phyloP scores from a whole-genome alignment of 2,797 vertebrate species.

The Spinibarbus caldwelli region DNA sequence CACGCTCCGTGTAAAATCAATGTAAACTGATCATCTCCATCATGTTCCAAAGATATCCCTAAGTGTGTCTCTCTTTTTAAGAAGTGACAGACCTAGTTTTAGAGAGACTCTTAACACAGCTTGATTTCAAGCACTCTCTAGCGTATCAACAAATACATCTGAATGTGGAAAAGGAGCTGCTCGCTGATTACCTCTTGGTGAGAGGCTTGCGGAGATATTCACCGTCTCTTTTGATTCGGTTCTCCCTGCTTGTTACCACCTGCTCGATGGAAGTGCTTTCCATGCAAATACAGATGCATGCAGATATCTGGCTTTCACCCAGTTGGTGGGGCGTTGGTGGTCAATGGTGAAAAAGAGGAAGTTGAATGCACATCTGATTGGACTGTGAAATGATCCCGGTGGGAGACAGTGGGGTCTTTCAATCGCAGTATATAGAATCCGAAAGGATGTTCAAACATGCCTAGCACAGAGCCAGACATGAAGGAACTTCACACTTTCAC shows the following conservation, averaged over 20 bases:
- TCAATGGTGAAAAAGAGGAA: constrained; percentile 62
- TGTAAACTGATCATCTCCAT: constrained; percentile 28
- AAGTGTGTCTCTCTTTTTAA: constrained; percentile 35
- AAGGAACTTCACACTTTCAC: constrained; percentile 15
- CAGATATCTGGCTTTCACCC: constrained; percentile 59
- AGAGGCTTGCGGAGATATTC: constrained; percentile 46
- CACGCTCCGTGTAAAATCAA: neutral
- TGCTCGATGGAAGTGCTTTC: constrained; percentile 63
- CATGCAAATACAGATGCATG: constrained; percentile 53
- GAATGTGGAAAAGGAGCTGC: constrained; percentile 49
- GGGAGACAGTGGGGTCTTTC: constrained; percentile 42
- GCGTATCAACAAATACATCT: constrained; percentile 53
- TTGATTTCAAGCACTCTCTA: constrained; percentile 59
- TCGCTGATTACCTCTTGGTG: constrained; percentile 59
- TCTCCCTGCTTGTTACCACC: constrained; percentile 63
- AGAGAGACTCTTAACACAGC: constrained; percentile 51
- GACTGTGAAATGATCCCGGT: constrained; percentile 55
- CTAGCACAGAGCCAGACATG: constrained; percentile 37
- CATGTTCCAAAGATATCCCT: constrained; percentile 38
- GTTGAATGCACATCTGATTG: constrained; percentile 70
- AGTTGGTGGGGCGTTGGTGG: constrained; percentile 57
- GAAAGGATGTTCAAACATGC: constrained; percentile 41
- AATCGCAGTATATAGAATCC: constrained; percentile 38
- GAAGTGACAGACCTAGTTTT: constrained; percentile 56
- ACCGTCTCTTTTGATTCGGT: constrained; percentile 43